Conservation (phyloP, 2,888 invertebrate genomes). For the Agrochola macilenta region DNA sequence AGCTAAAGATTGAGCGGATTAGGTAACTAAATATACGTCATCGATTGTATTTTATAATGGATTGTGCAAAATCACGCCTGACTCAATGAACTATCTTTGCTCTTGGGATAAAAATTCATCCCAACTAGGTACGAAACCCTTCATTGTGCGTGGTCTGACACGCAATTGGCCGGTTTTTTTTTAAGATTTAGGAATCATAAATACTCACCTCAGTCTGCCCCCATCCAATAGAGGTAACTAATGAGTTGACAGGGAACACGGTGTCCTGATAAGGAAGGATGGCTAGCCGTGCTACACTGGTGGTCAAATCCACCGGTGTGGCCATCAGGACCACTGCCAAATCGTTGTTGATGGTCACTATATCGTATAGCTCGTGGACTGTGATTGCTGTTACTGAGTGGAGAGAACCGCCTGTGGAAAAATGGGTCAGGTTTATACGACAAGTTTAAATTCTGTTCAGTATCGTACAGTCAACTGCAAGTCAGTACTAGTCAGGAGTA, state of each 20-base stretch:
- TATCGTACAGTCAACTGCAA: no score
- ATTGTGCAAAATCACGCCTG: no score
- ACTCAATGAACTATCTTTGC: no score
- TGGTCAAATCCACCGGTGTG: conserved; percentile 61
- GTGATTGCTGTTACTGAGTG: conserved; percentile 71
- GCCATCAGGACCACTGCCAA: conserved; percentile 77
- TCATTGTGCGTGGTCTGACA: no score
- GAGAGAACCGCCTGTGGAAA: conserved; percentile 74
- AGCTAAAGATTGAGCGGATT: no score
- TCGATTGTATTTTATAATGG: no score
- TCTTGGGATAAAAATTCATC: no score
- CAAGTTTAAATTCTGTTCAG: neutral
- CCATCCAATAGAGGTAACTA: conserved; percentile 80
- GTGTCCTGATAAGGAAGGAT: conserved; percentile 69
- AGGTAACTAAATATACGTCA: no score
- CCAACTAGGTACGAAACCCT: no score
- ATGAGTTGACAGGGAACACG: conserved; percentile 70
- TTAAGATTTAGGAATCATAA: no score
- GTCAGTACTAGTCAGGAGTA: no score
- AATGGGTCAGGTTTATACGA: conserved; percentile 68
- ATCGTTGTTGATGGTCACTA: conserved; percentile 71
- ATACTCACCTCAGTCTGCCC: conserved; percentile 77
- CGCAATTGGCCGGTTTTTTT: no score
- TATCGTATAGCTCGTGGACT: conserved; percentile 77
- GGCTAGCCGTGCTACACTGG: conserved; percentile 59